Conservation (phyloP, 2,888 invertebrate species). For the Melanostoma scalare region DNA sequence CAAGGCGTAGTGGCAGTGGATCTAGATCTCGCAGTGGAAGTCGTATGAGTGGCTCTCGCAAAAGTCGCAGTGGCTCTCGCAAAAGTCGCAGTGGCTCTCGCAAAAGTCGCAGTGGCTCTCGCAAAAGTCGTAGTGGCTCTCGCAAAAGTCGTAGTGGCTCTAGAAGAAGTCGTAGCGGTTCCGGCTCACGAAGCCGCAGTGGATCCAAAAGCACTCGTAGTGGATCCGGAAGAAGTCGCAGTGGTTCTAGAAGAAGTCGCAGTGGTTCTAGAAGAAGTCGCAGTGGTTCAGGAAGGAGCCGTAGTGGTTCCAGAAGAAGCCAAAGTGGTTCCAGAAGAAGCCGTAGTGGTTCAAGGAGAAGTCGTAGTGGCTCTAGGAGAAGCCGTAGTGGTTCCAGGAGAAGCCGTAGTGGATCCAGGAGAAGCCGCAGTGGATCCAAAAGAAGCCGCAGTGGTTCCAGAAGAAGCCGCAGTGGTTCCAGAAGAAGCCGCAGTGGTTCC, state of each 20-base stretch:
- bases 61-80: conserved; percentile 67
- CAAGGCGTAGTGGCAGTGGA: conserved; percentile 73
- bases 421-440: conserved; percentile 73
- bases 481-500: conserved; percentile 74
- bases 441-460: conserved; percentile 76
- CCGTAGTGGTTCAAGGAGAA: conserved; percentile 76
- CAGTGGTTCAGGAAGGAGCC: conserved; percentile 73
- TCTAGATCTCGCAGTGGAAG: conserved; percentile 33
- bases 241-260: conserved; percentile 70
- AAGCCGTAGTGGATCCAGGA: conserved; percentile 74
- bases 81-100: conserved; percentile 74
- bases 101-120: conserved; percentile 73
- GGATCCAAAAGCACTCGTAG: conserved; percentile 75
- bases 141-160: conserved; percentile 68
- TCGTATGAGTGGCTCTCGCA: conserved; percentile 73
- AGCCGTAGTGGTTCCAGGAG: conserved; percentile 76
- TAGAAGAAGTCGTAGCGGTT: conserved; percentile 66
- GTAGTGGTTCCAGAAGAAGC: conserved; percentile 71
- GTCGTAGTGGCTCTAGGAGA: conserved; percentile 77
- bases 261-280: conserved; percentile 73
- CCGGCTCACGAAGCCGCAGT: conserved; percentile 72
- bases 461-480: conserved; percentile 75
- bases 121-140: conserved; percentile 65
- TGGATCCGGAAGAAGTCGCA: conserved; percentile 70
- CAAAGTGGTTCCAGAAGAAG: conserved; percentile 74